Evolutionary conservation across 2,888 invertebrate species (phyloP), one percentile per base, ranked within the genome.

Genomic region (Eupithecia exiguata): DNA sequence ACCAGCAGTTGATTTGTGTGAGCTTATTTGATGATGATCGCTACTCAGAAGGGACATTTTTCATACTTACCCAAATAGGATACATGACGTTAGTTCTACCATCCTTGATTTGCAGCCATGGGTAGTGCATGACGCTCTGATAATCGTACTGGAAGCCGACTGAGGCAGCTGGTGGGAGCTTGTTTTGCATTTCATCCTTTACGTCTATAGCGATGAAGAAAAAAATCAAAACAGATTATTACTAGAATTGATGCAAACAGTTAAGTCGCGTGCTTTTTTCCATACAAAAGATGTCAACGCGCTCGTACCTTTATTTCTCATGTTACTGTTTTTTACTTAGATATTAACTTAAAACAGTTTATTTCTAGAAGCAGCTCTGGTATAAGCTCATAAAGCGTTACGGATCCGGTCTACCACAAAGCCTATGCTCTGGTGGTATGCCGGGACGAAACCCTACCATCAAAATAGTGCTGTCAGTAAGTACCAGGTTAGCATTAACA

Each of bases 41-140:
- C 43, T 16, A 46, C 46, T 18, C 1, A 43, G 43, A 16, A 16
- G 16, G 5, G n/a, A 49, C 7, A 49, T 18, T n/a, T 49, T n/a
- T 1, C 58, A 0, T 21, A 43, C 90, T 86, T 81, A 94, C 94
- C 94, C 94, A 94, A 78, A 94, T 87, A 10, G 94, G 94, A 83
- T 92, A 94, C 91, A 94, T 93, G 63, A 92, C 87, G 73, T 89
- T 93, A 1, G 91, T 89, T 46, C 86, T 82, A 4, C 94, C 94
- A 74, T 92, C 81, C 78, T 90, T 93, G 67, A 94, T 93, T 75
- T 93, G 88, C 5, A 94, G 84, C 93, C 94, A 94, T 0, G 94
- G 94, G 74, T 89, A 94, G 76, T 94, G 94, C 94, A 92, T 94
- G 21, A 94, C 92, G 77, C 94, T 94, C 73, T 92, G 91, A 76